Conservation (phyloP, 2,888 invertebrate species). For the Melanostoma scalare region DNA sequence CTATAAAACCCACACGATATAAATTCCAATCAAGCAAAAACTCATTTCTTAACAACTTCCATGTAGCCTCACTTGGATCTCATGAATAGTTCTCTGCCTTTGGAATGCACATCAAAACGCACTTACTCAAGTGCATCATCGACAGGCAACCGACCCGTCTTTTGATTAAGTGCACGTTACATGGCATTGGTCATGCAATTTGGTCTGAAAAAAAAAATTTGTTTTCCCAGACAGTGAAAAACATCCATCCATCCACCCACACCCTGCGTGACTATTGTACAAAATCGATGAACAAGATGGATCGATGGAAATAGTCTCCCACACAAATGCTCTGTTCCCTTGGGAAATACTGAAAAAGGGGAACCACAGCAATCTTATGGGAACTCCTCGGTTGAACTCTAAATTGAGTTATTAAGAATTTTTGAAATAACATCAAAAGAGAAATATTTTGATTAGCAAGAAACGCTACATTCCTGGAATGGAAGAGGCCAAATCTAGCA, state of each 20-base stretch:
- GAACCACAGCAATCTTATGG: constrained; percentile 20
- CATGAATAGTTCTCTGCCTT: constrained; percentile 16
- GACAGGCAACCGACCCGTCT: constrained; percentile 27
- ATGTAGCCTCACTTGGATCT: constrained; percentile 34
- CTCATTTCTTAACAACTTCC: constrained; percentile 39
- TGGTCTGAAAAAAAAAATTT: constrained; percentile 29
- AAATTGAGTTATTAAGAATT: constrained; percentile 60
- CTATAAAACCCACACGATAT: no score
- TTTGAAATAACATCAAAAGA: constrained; percentile 18
- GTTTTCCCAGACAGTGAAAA: constrained; percentile 42
- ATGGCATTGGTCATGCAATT: constrained; percentile 70
- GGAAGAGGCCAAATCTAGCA: background rate
- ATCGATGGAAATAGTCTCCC: constrained; percentile 49
- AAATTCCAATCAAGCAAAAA: background rate
- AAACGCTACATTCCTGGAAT: constrained; percentile 47
- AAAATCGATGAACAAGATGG: constrained; percentile 37
- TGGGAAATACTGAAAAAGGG: constrained; percentile 31
- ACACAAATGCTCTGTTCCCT: constrained; percentile 36
- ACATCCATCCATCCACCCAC: constrained; percentile 54
- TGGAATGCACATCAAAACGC: constrained; percentile 45
- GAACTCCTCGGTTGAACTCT: constrained; percentile 28
- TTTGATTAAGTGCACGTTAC: constrained; percentile 68
- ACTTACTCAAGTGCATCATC: constrained; percentile 63
- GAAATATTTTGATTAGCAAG: constrained; percentile 61
- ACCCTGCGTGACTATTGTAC: constrained; percentile 40